Conservation (phyloP, 2,797 vertebrate species). For the Ptychobarbus kaznakovi region DNA sequence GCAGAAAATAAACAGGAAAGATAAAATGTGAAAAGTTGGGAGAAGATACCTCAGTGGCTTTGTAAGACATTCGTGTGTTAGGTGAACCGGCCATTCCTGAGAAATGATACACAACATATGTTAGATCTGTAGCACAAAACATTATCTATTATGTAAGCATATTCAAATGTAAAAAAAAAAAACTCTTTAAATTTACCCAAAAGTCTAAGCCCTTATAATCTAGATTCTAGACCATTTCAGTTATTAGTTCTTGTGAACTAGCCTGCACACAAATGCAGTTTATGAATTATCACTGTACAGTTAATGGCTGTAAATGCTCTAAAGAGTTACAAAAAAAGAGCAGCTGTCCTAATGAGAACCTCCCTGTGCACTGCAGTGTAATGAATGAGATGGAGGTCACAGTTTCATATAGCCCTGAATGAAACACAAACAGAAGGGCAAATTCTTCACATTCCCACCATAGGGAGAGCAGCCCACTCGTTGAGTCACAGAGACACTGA, state of each 20-base stretch:
- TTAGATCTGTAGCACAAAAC: neutral
- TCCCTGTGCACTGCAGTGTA: too few species aligned
- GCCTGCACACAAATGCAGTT: too few species aligned
- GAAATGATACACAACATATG: constrained; percentile 3
- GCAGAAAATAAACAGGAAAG: neutral
- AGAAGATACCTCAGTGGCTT: constrained; percentile 71
- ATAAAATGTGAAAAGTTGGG: neutral
- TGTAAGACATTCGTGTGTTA: constrained; percentile 50
- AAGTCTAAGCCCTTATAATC: neutral
- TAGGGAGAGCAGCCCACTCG: constrained; percentile 33
- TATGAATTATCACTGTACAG: too few species aligned
- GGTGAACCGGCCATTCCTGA: constrained; percentile 69
- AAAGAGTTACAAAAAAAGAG: too few species aligned
- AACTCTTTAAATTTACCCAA: neutral
- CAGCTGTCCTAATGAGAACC: too few species aligned
- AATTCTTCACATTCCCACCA: constrained; percentile 67
- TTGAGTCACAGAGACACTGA: constrained; percentile 15
- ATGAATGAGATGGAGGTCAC: neutral
- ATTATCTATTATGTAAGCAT: neutral
- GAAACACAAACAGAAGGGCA: constrained; percentile 65
- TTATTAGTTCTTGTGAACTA: neutral
- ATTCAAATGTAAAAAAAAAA: neutral
- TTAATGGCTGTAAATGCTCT: too few species aligned
- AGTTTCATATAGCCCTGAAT: constrained; percentile 58
- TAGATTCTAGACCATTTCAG: neutral